phyloP scores from a whole-genome alignment of 1,140 invertebrate genomes.

The Drosophila repletoides region DNA sequence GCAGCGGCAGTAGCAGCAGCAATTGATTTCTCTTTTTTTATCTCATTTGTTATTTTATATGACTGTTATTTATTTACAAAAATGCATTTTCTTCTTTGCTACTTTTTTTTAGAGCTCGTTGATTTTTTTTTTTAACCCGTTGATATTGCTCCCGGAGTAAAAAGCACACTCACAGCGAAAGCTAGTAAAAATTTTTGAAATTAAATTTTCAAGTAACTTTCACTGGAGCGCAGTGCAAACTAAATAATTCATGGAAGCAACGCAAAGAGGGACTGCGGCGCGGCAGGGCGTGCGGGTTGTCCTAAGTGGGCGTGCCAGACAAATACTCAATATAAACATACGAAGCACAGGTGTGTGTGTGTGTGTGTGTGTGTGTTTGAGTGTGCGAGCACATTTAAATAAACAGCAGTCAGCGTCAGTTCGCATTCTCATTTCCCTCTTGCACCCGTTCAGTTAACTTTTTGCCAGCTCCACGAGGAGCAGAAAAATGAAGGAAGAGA shows the following conservation, averaged over 20 bases:
- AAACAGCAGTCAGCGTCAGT: conserved; percentile 65
- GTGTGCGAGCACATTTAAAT: conserved; percentile 67
- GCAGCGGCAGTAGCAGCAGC: conserved; percentile 1
- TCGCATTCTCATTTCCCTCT: conserved; percentile 18
- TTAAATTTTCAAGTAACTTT: conserved; percentile 79
- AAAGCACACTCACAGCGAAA: conserved; percentile 2
- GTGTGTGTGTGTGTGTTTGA: conserved; percentile 3
- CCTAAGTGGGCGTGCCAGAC: conserved; percentile 13
- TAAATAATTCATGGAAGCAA: conserved; percentile 71
- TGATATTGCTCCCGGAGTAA: conserved; percentile 1
- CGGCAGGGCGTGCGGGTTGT: conserved; percentile 29
- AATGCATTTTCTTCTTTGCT: conserved; percentile 51
- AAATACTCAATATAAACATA: conserved; percentile 28
- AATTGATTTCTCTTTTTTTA: conserved; percentile 38
- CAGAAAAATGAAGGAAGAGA: background rate
- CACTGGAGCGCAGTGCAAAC: conserved; percentile 74
- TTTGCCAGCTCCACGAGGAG: conserved; percentile 36
- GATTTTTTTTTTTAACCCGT: too few relatives aligned
- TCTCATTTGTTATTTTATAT: conserved; percentile 55
- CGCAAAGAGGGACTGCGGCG: too few relatives aligned
- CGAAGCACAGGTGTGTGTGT: conserved; percentile 37
- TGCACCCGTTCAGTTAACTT: conserved; percentile 44
- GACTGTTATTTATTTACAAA: conserved; percentile 68
- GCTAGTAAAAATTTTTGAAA: conserved; percentile 58
- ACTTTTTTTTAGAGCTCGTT: conserved; percentile 14